Conservation (phyloP, 2,113 vertebrate species). For the Centropus unirufus region DNA sequence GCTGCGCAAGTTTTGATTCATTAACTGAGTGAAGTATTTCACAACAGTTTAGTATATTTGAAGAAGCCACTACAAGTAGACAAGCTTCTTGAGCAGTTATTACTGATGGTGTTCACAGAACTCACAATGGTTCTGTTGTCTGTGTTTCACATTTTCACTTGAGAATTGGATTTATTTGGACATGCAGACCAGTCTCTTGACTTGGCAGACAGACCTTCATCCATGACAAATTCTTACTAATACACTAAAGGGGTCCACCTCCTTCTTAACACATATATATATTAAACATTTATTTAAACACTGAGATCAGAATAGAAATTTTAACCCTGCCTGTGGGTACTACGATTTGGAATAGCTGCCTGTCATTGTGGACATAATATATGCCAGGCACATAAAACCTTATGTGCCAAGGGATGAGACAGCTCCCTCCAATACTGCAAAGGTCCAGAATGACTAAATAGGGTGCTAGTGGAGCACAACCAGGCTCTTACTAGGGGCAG, state of each 20-base stretch:
- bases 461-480: not conserved
- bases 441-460: not conserved
- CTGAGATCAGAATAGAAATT: not conserved
- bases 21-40: not conserved
- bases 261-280: not conserved
- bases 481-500: not conserved
- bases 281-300: not conserved
- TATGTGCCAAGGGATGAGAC: not conserved
- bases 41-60: not conserved
- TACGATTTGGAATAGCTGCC: not conserved
- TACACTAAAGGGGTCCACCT: not conserved
- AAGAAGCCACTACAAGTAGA: not conserved
- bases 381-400: too few relatives aligned
- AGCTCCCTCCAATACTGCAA: not conserved
- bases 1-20: not conserved
- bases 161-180: not conserved
- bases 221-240: not conserved
- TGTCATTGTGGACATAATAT: not conserved
- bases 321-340: not conserved
- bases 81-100: not conserved
- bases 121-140: not conserved
- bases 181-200: not conserved
- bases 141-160: not conserved
- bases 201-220: not conserved
- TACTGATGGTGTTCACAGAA: not conserved